Conservation (phyloP, 1,140 invertebrate genomes). For the Globodera rostochiensis region DNA sequence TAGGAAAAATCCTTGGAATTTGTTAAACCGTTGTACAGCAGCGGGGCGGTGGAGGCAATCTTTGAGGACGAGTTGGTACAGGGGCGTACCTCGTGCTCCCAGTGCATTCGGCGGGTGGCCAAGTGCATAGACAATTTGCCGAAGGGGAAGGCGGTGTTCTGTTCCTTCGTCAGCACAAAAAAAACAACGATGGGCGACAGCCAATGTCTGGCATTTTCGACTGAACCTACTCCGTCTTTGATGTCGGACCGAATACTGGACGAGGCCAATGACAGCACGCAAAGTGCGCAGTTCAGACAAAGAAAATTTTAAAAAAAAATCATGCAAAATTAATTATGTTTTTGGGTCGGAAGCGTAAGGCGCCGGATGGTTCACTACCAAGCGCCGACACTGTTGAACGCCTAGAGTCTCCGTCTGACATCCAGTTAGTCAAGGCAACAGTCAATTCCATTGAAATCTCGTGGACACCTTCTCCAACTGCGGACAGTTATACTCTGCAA, state of each 20-base stretch:
- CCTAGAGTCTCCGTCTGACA: constrained; percentile 81
- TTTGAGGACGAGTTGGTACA: constrained; percentile 38
- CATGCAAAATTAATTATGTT: too few species aligned
- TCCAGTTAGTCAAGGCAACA: constrained; percentile 88
- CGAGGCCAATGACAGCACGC: neutral
- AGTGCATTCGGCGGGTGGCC: constrained; percentile 40
- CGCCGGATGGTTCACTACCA: too few species aligned
- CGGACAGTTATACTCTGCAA: constrained; percentile 84
- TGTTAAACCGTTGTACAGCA: constrained; percentile 38
- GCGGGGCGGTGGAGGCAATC: constrained; percentile 24
- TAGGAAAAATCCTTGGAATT: neutral
- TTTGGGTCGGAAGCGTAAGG: too few species aligned
- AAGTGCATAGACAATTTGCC: constrained; percentile 27
- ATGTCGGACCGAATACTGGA: constrained; percentile 40
- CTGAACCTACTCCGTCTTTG: constrained; percentile 33
- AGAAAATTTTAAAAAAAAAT: too few species aligned
- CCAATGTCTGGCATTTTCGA: constrained; percentile 29
- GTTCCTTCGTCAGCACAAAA: constrained; percentile 34
- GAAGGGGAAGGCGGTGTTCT: constrained; percentile 22
- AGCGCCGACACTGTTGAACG: too few species aligned
- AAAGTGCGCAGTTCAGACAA: too few species aligned
- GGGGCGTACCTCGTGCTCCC: constrained; percentile 32
- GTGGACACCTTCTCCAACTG: constrained; percentile 87
- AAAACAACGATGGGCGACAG: neutral
- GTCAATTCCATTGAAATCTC: constrained; percentile 89